Evolutionary conservation across 2,113 vertebrate genomes (phyloP), one percentile per base, ranked within the genome.

Genomic region (Callionymus lyra): DNA sequence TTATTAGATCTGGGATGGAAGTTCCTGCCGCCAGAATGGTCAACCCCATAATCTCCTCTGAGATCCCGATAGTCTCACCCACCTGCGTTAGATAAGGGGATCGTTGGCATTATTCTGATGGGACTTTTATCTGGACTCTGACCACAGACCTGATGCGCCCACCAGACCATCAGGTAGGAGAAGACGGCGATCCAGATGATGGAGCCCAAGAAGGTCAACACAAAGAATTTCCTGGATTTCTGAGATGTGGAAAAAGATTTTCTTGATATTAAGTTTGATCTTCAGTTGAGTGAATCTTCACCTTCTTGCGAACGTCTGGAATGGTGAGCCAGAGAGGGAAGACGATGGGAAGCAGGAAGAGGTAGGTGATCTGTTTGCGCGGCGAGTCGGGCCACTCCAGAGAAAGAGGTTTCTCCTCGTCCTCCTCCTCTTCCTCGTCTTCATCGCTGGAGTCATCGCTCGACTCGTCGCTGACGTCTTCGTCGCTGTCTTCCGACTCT

Each of bases 141-240:
- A 2, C 12, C 32, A 6, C 12, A 6, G 9, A 98, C 94, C 93
- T 98, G 94, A 84, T 98, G 94, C 43, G 94, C 94, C 94, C 93
- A 97, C 93, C 93, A 98, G 72, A 97, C 93, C 94, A 98, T 94
- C 53, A 98, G 88, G 66, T 97, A 98, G 31, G 94, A 98, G 71
- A 96, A 96, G 3, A 79, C 55, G 41, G 79, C 94, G 56, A 98
- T 98, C 94, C 94, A 98, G 35, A 88, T 1, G 63, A 98, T 97
- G 35, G 94, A 91, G 53, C 91, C 94, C 43, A 97, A 76, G 63
- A 98, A 98, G 0, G 92, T 96, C 50, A 87, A 6, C 31, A 68
- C 84, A 66, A 97, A 96, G 70, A 86, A 89, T 56, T 73, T 91
- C 54, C 65, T 90, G 16, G 87, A 92, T 58, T 85, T 87, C 94